These are phyloP conservation scores for Synergus japonicus DNA, from an alignment of 2,888 invertebrate genomes.

Conservation along the genomic window DNA sequence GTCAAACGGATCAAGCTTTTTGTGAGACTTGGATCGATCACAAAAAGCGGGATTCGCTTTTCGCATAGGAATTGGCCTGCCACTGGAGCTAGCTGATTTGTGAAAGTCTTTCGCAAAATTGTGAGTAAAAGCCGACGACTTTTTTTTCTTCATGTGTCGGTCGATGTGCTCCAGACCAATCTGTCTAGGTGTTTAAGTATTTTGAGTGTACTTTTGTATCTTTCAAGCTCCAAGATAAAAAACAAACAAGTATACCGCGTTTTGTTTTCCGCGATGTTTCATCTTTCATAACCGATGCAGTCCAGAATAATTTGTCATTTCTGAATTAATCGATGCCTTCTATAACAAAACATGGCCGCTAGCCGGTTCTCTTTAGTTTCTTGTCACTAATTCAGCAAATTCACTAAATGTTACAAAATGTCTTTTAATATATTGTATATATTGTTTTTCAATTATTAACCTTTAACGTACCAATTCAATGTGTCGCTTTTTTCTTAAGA, in stretches of 20 bases:
- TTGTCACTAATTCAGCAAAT: not conserved
- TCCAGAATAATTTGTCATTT: not conserved
- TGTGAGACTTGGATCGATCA: constrained; percentile 77
- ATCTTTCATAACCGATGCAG: not conserved
- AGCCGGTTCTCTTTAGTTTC: constrained; percentile 61
- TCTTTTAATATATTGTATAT: not conserved
- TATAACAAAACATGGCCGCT: constrained; percentile 71
- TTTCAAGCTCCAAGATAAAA: not conserved
- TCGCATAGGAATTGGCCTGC: constrained; percentile 76
- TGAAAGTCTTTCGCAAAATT: constrained; percentile 56
- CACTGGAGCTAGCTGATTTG: constrained; percentile 58
- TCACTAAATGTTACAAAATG: not conserved
- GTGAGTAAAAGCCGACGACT: constrained; percentile 63
- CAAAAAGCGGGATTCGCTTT: constrained; percentile 78
- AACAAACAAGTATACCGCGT: not conserved
- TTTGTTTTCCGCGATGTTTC: not conserved
- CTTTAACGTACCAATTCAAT: not conserved
- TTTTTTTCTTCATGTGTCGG: constrained; percentile 28
- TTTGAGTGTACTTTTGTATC: not conserved
- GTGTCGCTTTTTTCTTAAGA: not conserved
- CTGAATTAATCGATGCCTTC: constrained; percentile 67
- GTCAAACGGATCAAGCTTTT: constrained; percentile 78
- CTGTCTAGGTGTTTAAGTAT: constrained; percentile 36
- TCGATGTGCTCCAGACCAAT: constrained; percentile 52
- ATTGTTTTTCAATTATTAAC: not conserved